phyloP scores from a whole-genome alignment of 1,140 invertebrate genomes.

The Aphaenogaster floridana region DNA sequence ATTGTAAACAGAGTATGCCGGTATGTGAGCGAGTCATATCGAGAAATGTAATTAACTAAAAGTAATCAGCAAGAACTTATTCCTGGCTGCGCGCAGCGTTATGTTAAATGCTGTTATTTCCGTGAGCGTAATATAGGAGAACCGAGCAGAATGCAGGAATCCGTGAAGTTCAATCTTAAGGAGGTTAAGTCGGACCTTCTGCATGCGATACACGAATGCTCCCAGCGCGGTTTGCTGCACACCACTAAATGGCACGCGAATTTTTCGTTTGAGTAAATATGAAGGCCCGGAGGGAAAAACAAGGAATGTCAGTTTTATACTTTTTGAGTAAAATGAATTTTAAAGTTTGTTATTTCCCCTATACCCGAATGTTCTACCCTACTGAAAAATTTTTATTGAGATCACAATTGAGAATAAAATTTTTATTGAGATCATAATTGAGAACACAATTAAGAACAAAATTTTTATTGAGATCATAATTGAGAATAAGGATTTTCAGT shows the following conservation, averaged over 20 bases:
- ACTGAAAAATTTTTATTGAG: too few species aligned
- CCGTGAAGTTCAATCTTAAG: constrained; percentile 88
- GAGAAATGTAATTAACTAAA: background rate
- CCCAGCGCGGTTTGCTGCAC: constrained; percentile 90
- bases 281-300: too few species aligned
- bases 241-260: constrained; percentile 91
- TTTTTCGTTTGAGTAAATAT: background rate
- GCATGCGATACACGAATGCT: constrained; percentile 90
- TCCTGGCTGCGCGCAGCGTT: background rate
- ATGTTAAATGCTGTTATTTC: background rate
- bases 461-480: too few species aligned
- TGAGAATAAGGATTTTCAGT: too few species aligned
- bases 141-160: constrained; percentile 78
- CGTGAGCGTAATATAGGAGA: background rate
- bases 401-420: too few species aligned
- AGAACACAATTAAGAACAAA: too few species aligned
- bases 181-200: constrained; percentile 90
- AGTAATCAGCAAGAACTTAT: background rate
- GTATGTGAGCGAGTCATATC: background rate
- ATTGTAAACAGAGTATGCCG: background rate
- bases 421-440: too few species aligned
- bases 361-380: too few species aligned
- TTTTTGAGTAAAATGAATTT: too few species aligned
- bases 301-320: too few species aligned
- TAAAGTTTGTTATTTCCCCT: too few species aligned